Conservation (phyloP, 2,113 vertebrate genomes). For the Chlorodrepanis virens region DNA sequence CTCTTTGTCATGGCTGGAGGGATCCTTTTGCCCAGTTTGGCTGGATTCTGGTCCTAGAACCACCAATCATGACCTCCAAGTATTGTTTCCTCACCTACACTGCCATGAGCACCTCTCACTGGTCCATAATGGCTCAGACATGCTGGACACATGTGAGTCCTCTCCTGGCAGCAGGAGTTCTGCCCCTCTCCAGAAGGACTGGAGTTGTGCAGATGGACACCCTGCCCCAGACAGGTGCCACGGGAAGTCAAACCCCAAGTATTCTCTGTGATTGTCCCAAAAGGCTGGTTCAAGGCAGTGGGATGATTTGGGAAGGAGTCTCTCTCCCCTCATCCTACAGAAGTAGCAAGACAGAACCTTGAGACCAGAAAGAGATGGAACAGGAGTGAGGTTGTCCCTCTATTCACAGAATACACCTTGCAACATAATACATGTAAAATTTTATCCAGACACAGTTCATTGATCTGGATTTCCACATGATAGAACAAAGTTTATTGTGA, state of each 20-base stretch:
- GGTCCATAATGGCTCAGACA: neutral
- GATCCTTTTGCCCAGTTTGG: neutral
- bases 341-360: neutral
- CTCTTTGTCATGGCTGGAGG: neutral
- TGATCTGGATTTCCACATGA: neutral
- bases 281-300: neutral
- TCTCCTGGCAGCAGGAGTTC: neutral
- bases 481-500: neutral
- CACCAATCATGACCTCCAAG: neutral
- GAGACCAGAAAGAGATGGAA: neutral
- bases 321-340: neutral
- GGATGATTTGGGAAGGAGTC: neutral
- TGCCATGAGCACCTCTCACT: neutral
- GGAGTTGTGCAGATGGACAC: neutral
- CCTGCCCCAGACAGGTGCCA: neutral
- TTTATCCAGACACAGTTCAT: neutral
- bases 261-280: neutral
- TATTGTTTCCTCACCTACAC: neutral
- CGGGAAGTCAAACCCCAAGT: neutral
- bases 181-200: fast-evolving
- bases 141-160: fast-evolving
- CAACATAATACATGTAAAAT: neutral
- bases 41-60: neutral
- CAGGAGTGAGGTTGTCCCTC: neutral
- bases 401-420: neutral